These are phyloP conservation scores for Diadema setosum DNA, from an alignment of 35 echinoderm and acorn worm species.

Conservation along the genomic window DNA sequence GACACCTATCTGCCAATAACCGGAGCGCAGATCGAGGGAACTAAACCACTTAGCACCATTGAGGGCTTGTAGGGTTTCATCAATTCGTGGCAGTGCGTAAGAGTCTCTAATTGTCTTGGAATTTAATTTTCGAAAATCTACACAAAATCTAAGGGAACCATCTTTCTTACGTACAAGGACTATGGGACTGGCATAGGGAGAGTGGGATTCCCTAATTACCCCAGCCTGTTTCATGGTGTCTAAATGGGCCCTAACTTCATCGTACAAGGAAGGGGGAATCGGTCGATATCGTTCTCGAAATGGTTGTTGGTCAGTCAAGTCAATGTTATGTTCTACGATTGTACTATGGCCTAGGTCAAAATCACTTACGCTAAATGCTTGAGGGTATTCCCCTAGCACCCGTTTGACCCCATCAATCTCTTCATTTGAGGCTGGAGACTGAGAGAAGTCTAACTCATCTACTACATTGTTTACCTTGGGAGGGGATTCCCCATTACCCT, in stretches of 20 bases:
- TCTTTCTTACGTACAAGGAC: not conserved
- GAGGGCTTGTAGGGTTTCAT: not conserved
- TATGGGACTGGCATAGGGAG: not conserved
- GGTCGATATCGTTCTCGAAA: not conserved
- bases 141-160: no score
- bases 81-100: not conserved
- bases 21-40: not conserved
- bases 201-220: not conserved
- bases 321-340: not conserved
- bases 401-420: not conserved
- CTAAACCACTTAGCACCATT: not conserved
- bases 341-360: not conserved
- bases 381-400: not conserved
- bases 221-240: not conserved
- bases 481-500: no score
- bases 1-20: conserved; percentile 29
- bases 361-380: not conserved
- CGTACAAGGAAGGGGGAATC: not conserved
- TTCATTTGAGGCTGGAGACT: not conserved
- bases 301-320: not conserved
- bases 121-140: not conserved
- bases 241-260: not conserved
- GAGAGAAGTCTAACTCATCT: not conserved
- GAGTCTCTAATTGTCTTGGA: not conserved
- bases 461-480: not conserved